Percentiles rank a stretch among this genome's conserved stretches.
phyloP scores from a whole-genome alignment of 1,140 invertebrate species.

The Eupeodes corollae region DNA sequence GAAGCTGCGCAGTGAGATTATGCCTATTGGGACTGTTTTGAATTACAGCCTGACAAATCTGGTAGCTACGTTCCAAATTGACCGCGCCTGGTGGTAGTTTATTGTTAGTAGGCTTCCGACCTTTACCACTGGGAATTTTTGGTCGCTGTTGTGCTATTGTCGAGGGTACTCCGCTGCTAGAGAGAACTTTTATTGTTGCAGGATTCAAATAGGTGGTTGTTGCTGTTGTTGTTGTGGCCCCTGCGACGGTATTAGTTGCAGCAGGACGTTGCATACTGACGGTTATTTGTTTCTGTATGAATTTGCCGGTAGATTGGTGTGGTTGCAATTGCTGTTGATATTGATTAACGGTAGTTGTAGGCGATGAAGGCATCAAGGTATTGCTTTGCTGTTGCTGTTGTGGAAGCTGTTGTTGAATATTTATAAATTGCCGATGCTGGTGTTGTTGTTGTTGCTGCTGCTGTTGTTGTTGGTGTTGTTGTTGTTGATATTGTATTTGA shows the following conservation, averaged over 20 bases:
- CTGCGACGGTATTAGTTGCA: constrained; percentile 3
- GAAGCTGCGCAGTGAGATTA: constrained; percentile 72
- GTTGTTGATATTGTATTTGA: constrained; percentile 9
- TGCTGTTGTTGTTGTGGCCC: constrained; percentile 8
- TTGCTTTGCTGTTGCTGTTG: constrained; percentile 1
- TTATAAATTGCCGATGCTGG: constrained; percentile 1
- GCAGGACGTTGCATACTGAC: constrained; percentile 16
- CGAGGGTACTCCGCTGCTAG: constrained; percentile 35
- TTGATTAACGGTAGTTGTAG: constrained; percentile 17
- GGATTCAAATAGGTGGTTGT: constrained; percentile 8
- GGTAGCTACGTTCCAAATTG: constrained; percentile 85
- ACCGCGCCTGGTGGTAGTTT: constrained; percentile 77
- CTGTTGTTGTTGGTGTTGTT: not conserved
- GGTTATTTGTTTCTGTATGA: constrained; percentile 12
- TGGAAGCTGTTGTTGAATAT: constrained; percentile 14
- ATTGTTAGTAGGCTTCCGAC: constrained; percentile 42
- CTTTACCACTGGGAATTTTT: constrained; percentile 29
- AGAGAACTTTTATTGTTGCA: constrained; percentile 31
- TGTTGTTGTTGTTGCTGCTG: constrained; percentile 4
- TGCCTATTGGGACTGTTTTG: constrained; percentile 83
- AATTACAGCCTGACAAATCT: constrained; percentile 91
- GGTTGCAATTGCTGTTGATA: constrained; percentile 13
- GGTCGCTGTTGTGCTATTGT: constrained; percentile 36
- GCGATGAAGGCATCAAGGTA: constrained; percentile 5
- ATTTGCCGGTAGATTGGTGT: constrained; percentile 7